Conservation (phyloP, 2,888 invertebrate genomes). For the Polydrusus tereticollis region DNA sequence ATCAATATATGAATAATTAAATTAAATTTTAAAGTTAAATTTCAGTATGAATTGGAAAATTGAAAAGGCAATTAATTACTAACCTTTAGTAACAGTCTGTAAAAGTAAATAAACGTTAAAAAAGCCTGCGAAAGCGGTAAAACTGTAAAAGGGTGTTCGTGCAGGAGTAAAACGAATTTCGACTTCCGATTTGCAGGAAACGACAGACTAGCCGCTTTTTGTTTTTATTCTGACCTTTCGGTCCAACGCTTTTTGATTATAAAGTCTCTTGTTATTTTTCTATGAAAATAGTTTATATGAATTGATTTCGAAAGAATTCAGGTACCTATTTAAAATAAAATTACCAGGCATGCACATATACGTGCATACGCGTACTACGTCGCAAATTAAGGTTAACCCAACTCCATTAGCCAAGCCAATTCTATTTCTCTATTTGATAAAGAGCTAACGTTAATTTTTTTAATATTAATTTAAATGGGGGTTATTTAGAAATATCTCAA, state of each 20-base stretch:
- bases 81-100: constrained; percentile 27
- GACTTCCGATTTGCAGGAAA: constrained; percentile 43
- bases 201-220: constrained; percentile 16
- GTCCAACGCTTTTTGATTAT: constrained; percentile 9
- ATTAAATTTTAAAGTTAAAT: not conserved
- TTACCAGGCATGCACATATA: too few relatives aligned
- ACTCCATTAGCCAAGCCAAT: too few relatives aligned
- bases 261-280: constrained; percentile 5
- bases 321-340: too few relatives aligned
- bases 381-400: too few relatives aligned
- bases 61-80: constrained; percentile 33
- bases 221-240: constrained; percentile 1
- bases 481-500: too few relatives aligned
- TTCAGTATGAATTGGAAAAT: not conserved
- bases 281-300: not conserved
- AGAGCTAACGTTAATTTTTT: too few relatives aligned
- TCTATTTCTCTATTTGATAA: too few relatives aligned
- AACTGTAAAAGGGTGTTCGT: constrained; percentile 30
- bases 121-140: constrained; percentile 19
- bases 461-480: too few relatives aligned
- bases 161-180: constrained; percentile 36
- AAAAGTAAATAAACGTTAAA: constrained; percentile 39
- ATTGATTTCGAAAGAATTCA: too few relatives aligned
- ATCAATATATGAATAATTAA: not conserved
- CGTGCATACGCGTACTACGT: too few relatives aligned